These are phyloP conservation scores for Enchytraeus crypticus DNA, from an alignment of 2,888 invertebrate genomes.

Conservation along the genomic window DNA sequence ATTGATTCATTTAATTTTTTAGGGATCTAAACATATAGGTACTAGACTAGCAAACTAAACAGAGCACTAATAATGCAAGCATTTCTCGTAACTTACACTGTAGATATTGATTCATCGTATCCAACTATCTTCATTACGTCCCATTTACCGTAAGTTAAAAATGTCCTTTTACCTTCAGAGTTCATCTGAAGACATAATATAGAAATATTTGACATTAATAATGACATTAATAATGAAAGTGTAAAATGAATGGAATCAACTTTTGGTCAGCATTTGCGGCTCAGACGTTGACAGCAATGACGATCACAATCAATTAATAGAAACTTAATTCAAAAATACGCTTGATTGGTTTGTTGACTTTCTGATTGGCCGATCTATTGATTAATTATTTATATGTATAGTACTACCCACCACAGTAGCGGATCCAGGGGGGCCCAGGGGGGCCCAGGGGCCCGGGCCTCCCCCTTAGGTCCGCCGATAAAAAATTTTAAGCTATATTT, in stretches of 20 bases:
- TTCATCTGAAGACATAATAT: conserved; percentile 16
- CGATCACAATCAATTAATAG: background rate
- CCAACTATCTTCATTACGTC: conserved; percentile 45
- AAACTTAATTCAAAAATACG: background rate
- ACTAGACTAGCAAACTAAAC: too few relatives aligned
- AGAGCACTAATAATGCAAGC: too few relatives aligned
- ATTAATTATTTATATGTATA: too few relatives aligned
- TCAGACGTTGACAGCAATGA: background rate
- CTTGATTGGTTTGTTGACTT: too few relatives aligned
- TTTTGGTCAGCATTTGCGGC: background rate
- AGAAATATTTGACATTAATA: background rate
- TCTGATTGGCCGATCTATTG: too few relatives aligned
- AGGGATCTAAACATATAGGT: too few relatives aligned
- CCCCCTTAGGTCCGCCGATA: too few relatives aligned
- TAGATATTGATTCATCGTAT: conserved; percentile 30
- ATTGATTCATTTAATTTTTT: too few relatives aligned
- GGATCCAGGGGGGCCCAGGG: too few relatives aligned
- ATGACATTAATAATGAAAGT: background rate
- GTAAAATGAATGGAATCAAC: background rate
- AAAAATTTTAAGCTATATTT: too few relatives aligned
- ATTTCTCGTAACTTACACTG: conserved; percentile 16
- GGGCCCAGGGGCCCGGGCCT: too few relatives aligned
- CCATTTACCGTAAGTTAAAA: conserved; percentile 43
- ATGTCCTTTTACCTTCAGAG: conserved; percentile 25
- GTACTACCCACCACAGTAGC: too few relatives aligned